Conservation (phyloP, 2,113 vertebrate genomes). For the Argyrosomus japonicus region DNA sequence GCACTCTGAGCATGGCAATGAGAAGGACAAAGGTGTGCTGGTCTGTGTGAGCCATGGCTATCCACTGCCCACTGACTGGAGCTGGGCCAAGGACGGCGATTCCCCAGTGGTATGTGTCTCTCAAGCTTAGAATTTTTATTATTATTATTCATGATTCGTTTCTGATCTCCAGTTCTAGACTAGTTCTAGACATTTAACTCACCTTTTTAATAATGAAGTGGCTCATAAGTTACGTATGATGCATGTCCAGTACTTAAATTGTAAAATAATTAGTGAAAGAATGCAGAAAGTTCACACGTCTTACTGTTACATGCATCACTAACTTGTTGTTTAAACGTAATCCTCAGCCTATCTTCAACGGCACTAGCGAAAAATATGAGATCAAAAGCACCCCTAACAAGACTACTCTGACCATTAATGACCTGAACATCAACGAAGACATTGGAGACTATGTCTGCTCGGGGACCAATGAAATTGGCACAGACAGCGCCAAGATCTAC, state of each 20-base stretch:
- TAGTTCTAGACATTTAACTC: not conserved
- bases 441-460: conserved; percentile 87
- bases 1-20: conserved; percentile 90
- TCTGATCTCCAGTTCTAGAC: not conserved
- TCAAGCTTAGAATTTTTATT: not conserved
- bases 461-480: conserved; percentile 72
- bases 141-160: not conserved
- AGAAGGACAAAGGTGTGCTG: conserved; percentile 85
- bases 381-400: conserved; percentile 82
- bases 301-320: not conserved
- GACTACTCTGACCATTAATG: conserved; percentile 83
- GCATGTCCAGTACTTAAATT: not conserved
- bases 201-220: not conserved
- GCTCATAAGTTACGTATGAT: not conserved
- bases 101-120: not conserved
- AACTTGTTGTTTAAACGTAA: not conserved
- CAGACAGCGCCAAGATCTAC: not conserved
- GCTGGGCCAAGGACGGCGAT: conserved; percentile 62
- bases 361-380: conserved; percentile 74
- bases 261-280: not conserved
- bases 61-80: conserved; percentile 80
- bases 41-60: conserved; percentile 85
- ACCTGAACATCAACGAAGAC: conserved; percentile 84
- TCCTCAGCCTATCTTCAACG: conserved; percentile 75
- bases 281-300: not conserved